Evolutionary conservation across 2,797 vertebrate species (phyloP).

Genomic region (Fistularia tabacaria): DNA sequence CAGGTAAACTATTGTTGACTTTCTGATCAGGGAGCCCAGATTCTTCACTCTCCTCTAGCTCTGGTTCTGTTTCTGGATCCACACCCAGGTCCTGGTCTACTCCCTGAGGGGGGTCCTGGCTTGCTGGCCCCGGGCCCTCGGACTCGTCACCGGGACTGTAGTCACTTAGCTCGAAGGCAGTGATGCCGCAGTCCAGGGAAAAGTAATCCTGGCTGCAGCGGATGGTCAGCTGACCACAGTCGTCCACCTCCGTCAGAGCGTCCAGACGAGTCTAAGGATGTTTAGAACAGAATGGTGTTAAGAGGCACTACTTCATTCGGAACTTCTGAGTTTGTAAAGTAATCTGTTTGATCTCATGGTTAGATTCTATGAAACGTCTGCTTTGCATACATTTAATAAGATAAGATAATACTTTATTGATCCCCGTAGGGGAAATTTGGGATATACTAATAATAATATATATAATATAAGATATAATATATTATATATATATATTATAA

Average conservation of each 20-base stretch:
- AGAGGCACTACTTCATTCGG: no score
- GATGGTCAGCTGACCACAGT: slow-evolving; percentile 95
- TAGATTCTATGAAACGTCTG: no score
- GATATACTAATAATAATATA: no score
- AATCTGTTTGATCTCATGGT: no score
- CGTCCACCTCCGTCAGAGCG: slow-evolving; percentile 92
- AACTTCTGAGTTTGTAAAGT: no score
- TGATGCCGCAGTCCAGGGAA: slow-evolving; percentile 97
- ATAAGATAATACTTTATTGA: no score
- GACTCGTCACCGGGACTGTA: slow-evolving; percentile 91
- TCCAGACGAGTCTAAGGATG: slow-evolving; percentile 85
- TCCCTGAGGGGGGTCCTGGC: slow-evolving; percentile 40
- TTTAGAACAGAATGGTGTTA: no score
- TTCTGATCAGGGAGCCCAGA: slow-evolving; percentile 77
- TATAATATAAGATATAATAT: no score
- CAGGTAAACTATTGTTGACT: slow-evolving; percentile 80
- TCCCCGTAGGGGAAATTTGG: no score
- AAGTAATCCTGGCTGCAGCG: slow-evolving; percentile 98
- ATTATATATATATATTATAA: no score
- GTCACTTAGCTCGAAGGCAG: slow-evolving; percentile 93
- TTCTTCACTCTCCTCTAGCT: slow-evolving; percentile 54
- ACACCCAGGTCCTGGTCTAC: slow-evolving; percentile 11
- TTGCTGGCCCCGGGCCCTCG: background rate
- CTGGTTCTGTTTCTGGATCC: slow-evolving; percentile 33
- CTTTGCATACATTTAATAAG: no score